These are phyloP conservation scores for Ornithoptera priamus DNA, from an alignment of 2,888 invertebrate species.

Conservation along the genomic window DNA sequence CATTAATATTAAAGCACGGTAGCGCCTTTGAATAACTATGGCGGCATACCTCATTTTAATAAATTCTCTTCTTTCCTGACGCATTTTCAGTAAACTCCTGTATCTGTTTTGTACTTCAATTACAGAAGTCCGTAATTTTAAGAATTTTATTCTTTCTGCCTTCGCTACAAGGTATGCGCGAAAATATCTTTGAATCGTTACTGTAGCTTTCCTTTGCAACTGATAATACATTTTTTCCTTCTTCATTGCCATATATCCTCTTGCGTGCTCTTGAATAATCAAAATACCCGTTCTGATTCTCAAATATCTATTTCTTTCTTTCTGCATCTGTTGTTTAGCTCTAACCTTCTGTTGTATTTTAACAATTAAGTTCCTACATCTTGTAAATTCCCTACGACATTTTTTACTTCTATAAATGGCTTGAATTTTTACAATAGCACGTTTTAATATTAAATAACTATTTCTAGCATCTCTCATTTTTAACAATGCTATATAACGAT, in stretches of 20 bases:
- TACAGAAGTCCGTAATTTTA: slow-evolving; percentile 40
- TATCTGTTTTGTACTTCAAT: slow-evolving; percentile 60
- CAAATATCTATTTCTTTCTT: slow-evolving; percentile 57
- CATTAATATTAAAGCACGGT: slow-evolving; percentile 47
- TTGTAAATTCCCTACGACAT: slow-evolving; percentile 57
- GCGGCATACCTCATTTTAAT: slow-evolving; percentile 48
- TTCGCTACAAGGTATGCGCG: slow-evolving; percentile 41
- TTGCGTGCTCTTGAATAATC: slow-evolving; percentile 73
- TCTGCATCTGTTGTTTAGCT: slow-evolving; percentile 59
- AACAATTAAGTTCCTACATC: slow-evolving; percentile 51
- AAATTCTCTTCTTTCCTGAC: slow-evolving; percentile 47
- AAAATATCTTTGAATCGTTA: slow-evolving; percentile 49
- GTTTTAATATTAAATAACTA: slow-evolving; percentile 51
- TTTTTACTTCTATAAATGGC: slow-evolving; percentile 65
- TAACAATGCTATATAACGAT: slow-evolving; percentile 50
- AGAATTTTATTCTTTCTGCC: slow-evolving; percentile 36
- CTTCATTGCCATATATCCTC: slow-evolving; percentile 56
- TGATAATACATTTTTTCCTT: slow-evolving; percentile 44
- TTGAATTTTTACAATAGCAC: slow-evolving; percentile 67
- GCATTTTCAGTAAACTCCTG: slow-evolving; percentile 60
- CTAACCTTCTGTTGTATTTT: slow-evolving; percentile 75
- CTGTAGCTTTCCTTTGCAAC: slow-evolving; percentile 45
- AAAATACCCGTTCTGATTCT: slow-evolving; percentile 56
- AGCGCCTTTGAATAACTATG: slow-evolving; percentile 50
- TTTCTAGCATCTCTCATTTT: slow-evolving; percentile 55